Percentiles rank a stretch among this genome's conserved stretches.
phyloP scores from a whole-genome alignment of 2,113 vertebrate genomes.

The Oncorhynchus gorbuscha region DNA sequence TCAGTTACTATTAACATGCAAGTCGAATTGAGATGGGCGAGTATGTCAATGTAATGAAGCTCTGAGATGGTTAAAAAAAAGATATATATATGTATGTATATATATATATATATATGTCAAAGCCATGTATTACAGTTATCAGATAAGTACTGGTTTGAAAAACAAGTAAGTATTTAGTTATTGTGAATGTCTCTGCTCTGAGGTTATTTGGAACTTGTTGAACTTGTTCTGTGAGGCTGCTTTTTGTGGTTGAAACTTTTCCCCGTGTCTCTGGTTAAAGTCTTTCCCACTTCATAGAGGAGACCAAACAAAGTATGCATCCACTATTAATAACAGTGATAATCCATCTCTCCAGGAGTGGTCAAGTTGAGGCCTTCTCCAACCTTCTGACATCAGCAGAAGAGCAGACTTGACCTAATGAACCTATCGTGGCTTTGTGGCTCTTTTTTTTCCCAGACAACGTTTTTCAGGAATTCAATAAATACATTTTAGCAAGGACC shows the following conservation, averaged over 20 bases:
- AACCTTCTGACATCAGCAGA: background rate
- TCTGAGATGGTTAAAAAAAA: background rate
- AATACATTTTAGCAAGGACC: conserved; percentile 56
- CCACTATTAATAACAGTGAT: conserved; percentile 33
- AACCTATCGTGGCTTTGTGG: conserved; percentile 50
- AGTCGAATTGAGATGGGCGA: background rate
- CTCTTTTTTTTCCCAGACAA: conserved; percentile 44
- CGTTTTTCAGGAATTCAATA: conserved; percentile 31
- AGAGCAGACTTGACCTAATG: conserved; percentile 35
- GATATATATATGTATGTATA: no score
- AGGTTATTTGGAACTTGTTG: background rate
- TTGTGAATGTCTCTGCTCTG: background rate
- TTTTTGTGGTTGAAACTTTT: conserved; percentile 39
- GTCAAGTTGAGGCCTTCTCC: conserved; percentile 37
- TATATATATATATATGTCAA: background rate
- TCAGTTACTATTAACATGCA: background rate
- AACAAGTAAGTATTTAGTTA: background rate
- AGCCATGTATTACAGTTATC: background rate
- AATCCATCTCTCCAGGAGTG: conserved; percentile 40
- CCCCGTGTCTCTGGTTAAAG: conserved; percentile 50
- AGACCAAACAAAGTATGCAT: conserved; percentile 2
- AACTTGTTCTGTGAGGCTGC: conserved; percentile 61
- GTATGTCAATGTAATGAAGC: background rate
- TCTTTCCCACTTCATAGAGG: conserved; percentile 39
- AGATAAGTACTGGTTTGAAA: background rate